phyloP scores from a whole-genome alignment of 2,888 invertebrate genomes.

The Neria commutata region DNA sequence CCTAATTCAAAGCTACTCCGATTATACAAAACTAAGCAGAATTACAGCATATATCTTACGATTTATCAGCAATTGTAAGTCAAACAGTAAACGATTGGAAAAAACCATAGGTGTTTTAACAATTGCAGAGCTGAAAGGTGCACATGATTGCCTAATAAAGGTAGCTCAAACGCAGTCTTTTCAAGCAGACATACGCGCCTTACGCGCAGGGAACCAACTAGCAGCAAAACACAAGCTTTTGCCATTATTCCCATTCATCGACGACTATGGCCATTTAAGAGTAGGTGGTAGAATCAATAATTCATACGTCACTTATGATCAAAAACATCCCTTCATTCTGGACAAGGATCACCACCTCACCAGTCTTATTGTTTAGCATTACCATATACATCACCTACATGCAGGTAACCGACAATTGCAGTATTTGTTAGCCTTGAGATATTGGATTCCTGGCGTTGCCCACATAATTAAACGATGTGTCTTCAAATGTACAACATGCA shows the following conservation, averaged over 20 bases:
- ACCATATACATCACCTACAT: constrained; percentile 24
- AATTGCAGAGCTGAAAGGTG: constrained; percentile 8
- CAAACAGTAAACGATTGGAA: neutral
- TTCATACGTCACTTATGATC: constrained; percentile 22
- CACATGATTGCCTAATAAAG: constrained; percentile 15
- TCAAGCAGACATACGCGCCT: constrained; percentile 9
- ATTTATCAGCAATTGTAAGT: too few species aligned
- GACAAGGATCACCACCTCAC: constrained; percentile 25
- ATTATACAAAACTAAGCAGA: neutral
- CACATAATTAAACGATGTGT: constrained; percentile 23
- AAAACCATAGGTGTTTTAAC: constrained; percentile 10
- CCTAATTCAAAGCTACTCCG: constrained; percentile 16
- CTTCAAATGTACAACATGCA: constrained; percentile 26
- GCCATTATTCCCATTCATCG: constrained; percentile 27
- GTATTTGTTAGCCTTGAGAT: constrained; percentile 21
- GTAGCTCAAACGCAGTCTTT: constrained; percentile 15
- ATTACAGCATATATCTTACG: too few species aligned
- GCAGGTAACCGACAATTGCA: constrained; percentile 27
- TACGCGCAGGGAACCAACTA: constrained; percentile 13
- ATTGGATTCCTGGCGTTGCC: constrained; percentile 21
- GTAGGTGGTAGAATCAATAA: constrained; percentile 31
- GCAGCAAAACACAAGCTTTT: constrained; percentile 15
- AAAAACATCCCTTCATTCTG: constrained; percentile 30
- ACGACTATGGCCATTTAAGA: constrained; percentile 23
- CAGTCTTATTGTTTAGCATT: constrained; percentile 21